These are phyloP conservation scores for Drosophila ananassae DNA, from an alignment of 1,140 invertebrate species.

Conservation along the genomic window DNA sequence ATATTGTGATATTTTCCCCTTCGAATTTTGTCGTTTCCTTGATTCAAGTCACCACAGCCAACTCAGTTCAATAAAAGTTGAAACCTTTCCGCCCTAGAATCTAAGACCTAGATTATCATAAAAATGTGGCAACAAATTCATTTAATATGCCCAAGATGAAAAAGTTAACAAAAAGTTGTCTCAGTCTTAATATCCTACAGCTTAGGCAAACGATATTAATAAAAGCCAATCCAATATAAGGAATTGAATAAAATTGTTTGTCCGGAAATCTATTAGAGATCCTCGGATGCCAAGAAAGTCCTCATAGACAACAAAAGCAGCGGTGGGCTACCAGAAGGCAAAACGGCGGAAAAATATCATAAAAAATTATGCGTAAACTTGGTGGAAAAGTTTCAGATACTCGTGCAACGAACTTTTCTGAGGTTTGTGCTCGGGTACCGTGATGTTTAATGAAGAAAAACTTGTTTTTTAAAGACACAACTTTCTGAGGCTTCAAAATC, in stretches of 20 bases:
- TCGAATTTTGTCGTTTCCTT: too few relatives aligned
- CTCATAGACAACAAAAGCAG: slow-evolving; percentile 25
- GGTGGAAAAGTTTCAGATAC: slow-evolving; percentile 38
- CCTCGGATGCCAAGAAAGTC: slow-evolving; percentile 12
- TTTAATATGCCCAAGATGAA: not conserved
- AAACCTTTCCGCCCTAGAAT: not conserved
- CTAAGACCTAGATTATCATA: slow-evolving; percentile 7
- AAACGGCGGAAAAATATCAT: slow-evolving; percentile 47
- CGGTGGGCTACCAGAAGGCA: slow-evolving; percentile 9
- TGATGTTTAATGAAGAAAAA: slow-evolving; percentile 43
- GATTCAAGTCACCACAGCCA: not conserved
- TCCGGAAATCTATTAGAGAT: slow-evolving; percentile 42
- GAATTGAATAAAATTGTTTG: slow-evolving; percentile 38
- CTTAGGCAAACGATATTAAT: slow-evolving; percentile 37
- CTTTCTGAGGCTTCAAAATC: slow-evolving; percentile 4
- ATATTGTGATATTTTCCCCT: not conserved
- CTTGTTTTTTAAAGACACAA: slow-evolving; percentile 4
- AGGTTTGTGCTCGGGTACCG: slow-evolving; percentile 25
- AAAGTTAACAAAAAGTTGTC: slow-evolving; percentile 13
- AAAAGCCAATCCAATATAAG: slow-evolving; percentile 28
- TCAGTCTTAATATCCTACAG: slow-evolving; percentile 32
- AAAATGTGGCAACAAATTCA: slow-evolving; percentile 14
- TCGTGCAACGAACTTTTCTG: slow-evolving; percentile 23
- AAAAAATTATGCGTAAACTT: slow-evolving; percentile 59
- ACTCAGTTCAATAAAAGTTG: not conserved